Base-by-base conservation (phyloP, 2,113 vertebrate species). In the Cavia aperea region DNA sequence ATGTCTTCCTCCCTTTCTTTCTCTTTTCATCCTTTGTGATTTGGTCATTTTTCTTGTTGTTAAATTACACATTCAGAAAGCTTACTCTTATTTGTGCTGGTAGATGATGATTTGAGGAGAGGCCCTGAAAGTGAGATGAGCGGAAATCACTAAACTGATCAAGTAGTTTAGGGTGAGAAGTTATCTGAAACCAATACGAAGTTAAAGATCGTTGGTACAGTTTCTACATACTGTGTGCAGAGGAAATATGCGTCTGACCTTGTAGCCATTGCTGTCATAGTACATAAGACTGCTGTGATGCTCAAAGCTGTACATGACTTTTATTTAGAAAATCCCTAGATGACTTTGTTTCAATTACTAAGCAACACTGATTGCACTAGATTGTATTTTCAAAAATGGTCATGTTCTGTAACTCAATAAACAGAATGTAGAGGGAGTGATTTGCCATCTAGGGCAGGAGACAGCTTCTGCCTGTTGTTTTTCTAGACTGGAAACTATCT, bases 341-440 rank as follows among this genome's bases (percentile, higher is more conserved):
- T 66, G 58, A 62, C 23, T 15, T 84, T 87, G 49, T 56, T 87
- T 87, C 1, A 13, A 36, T 58, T 92, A 63, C 16, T 86, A 63
- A 72, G 92, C 15, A 78, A 49, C 19, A 56, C 72, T 65, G 56
- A 92, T 33, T 84, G 7, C 39, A 21, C 1, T 26, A 82, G 15
- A 62, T 8, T 86, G 21, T 82, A 78, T 89, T 93, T 93, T 84
- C 26, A 83, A 81, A 92, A 87, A 58, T 33, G 26, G 15, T n/a
- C 29, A 70, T 4, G 49, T 65, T 86, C 60, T 86, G 56, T 49
- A 86, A 15, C 46, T 91, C n/a, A 63, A 24, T 58, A 21, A 92
- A 66, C 29, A 72, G 33, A 78, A 54, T 72, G 33, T 7, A 8
- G 10, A 39, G 54, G 33, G 72, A 89, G 7, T 51, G 19, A 78